These are phyloP conservation scores for Lycaena phlaeas DNA, from an alignment of 2,888 invertebrate species.

Conservation along the genomic window DNA sequence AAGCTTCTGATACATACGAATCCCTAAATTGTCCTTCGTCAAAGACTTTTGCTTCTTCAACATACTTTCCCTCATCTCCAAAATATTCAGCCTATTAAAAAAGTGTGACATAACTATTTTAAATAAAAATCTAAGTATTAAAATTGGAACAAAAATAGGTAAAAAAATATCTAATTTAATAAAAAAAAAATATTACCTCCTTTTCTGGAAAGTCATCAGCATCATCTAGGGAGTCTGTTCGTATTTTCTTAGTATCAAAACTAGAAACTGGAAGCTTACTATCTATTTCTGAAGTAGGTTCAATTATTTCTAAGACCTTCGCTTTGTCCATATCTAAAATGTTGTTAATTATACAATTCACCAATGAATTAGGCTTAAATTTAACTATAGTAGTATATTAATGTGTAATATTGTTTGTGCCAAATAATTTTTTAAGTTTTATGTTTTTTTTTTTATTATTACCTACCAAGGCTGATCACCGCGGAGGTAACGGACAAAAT, in stretches of 20 bases:
- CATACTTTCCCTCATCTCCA: slow-evolving; percentile 42
- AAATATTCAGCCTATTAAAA: slow-evolving; percentile 48
- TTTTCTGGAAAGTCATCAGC: slow-evolving; percentile 69
- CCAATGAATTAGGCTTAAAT: too few species aligned
- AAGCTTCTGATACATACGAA: slow-evolving; percentile 26
- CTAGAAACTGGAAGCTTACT: slow-evolving; percentile 46
- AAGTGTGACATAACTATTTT: slow-evolving; percentile 4
- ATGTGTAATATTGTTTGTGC: too few species aligned
- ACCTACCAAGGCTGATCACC: too few species aligned
- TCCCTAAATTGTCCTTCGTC: slow-evolving; percentile 21
- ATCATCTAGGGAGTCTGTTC: slow-evolving; percentile 66
- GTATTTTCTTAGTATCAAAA: slow-evolving; percentile 59
- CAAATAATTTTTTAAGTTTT: too few species aligned
- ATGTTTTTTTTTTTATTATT: too few species aligned
- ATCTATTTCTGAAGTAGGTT: slow-evolving; percentile 57
- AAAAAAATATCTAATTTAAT: background rate
- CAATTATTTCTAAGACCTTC: slow-evolving; percentile 67
- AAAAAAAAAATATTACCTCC: slow-evolving; percentile 37
- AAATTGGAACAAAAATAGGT: too few species aligned
- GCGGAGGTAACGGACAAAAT: too few species aligned
- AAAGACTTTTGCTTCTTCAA: slow-evolving; percentile 29
- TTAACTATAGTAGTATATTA: too few species aligned
- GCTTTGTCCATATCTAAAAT: slow-evolving; percentile 67
- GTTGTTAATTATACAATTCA: too few species aligned
- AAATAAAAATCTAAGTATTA: background rate